phyloP scores from a whole-genome alignment of 2,113 vertebrate genomes.

The Epinephelus fuscoguttatus region DNA sequence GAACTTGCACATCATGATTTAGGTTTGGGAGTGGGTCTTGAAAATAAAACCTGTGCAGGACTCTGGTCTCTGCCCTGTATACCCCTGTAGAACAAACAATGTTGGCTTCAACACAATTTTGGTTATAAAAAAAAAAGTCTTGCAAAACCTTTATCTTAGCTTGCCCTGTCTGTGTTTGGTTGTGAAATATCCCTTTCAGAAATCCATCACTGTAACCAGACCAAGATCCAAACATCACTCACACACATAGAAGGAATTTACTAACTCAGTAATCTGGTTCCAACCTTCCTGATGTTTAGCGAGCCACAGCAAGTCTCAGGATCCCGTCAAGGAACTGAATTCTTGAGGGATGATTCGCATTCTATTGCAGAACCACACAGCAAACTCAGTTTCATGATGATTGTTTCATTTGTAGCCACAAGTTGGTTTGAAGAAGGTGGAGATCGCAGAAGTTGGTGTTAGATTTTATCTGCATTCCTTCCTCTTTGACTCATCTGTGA shows the following conservation, averaged over 20 bases:
- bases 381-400: background rate
- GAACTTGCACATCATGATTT: no score
- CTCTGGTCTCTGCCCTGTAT: background rate
- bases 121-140: background rate
- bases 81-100: background rate
- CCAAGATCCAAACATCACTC: background rate
- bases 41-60: no score
- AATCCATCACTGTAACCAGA: slow-evolving; percentile 2
- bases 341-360: slow-evolving; percentile 8
- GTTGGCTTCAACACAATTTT: background rate
- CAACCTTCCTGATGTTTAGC: background rate
- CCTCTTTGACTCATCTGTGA: slow-evolving; percentile 42
- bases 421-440: background rate
- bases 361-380: background rate
- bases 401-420: slow-evolving; percentile 2
- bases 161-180: background rate
- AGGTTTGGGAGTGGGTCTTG: no score
- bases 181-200: background rate
- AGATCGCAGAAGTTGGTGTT: background rate
- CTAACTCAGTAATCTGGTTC: slow-evolving; percentile 1
- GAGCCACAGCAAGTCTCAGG: slow-evolving; percentile 18
- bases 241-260: background rate
- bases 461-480: slow-evolving; percentile 31
- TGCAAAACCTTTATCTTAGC: background rate
- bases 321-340: background rate